Percentiles rank a stretch among this genome's conserved stretches.
Evolutionary conservation across 2,888 invertebrate genomes (phyloP).

Genomic region (Xanthostigma xanthostigma): DNA sequence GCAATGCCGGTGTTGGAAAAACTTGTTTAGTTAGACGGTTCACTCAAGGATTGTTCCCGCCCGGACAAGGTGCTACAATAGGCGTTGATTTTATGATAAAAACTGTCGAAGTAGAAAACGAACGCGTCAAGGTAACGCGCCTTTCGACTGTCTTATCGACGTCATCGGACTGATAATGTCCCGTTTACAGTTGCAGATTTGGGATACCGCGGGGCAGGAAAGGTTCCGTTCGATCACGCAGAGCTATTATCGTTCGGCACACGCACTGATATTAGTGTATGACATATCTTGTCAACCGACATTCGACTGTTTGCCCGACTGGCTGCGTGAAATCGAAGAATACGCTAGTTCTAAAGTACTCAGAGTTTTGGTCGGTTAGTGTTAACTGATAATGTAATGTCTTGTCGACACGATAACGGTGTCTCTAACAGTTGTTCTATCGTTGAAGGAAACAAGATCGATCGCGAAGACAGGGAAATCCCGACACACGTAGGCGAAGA

Average conservation of each 20-base stretch:
- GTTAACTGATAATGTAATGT: neutral
- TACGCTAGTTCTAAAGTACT: conserved; percentile 92
- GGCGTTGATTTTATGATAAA: conserved; percentile 99
- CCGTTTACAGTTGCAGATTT: conserved; percentile 76
- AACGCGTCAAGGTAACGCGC: conserved; percentile 70
- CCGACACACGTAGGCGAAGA: conserved; percentile 90
- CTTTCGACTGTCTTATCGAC: neutral
- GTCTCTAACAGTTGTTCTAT: neutral
- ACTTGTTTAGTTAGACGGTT: conserved; percentile 93
- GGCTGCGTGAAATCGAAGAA: conserved; percentile 94
- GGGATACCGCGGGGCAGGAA: conserved; percentile 98
- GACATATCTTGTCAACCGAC: conserved; percentile 97
- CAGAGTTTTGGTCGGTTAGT: conserved; percentile 82
- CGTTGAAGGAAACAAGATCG: conserved; percentile 81
- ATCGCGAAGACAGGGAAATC: conserved; percentile 89
- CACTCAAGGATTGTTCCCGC: conserved; percentile 95
- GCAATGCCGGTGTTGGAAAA: conserved; percentile 97
- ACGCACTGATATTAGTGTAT: conserved; percentile 91
- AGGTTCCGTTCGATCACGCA: conserved; percentile 94
- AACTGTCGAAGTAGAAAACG: conserved; percentile 91
- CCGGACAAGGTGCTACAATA: conserved; percentile 96
- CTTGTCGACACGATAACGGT: neutral
- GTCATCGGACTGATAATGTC: neutral
- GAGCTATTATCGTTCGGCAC: conserved; percentile 93
- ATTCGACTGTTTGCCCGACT: conserved; percentile 92